These are phyloP conservation scores for Diarsia mendica DNA, from an alignment of 2,888 invertebrate species.

Conservation along the genomic window DNA sequence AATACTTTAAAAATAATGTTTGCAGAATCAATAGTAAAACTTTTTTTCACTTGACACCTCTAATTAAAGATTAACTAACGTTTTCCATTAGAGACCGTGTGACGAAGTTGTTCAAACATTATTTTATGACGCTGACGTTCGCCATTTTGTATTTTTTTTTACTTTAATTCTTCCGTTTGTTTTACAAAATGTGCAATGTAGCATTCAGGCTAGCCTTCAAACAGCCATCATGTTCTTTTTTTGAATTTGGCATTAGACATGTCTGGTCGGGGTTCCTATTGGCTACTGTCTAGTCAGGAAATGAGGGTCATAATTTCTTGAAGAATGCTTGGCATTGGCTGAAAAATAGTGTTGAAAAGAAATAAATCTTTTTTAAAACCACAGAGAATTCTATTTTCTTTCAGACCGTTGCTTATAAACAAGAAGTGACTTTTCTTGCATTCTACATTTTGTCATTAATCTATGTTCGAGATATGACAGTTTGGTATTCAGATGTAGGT, in stretches of 20 bases:
- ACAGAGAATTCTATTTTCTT: conserved; percentile 10
- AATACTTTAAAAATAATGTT: conserved; percentile 34
- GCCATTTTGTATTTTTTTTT: neutral
- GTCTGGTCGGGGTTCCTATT: conserved; percentile 11
- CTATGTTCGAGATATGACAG: conserved; percentile 38
- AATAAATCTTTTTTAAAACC: conserved; percentile 3
- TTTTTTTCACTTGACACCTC: conserved; percentile 4
- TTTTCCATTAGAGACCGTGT: conserved; percentile 23
- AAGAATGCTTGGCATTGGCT: conserved; percentile 40
- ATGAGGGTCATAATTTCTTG: conserved; percentile 36
- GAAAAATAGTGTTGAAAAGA: conserved; percentile 25
- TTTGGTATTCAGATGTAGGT: conserved; percentile 13
- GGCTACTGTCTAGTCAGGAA: conserved; percentile 43
- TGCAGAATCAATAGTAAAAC: conserved; percentile 39
- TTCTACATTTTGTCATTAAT: conserved; percentile 35
- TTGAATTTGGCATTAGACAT: conserved; percentile 27
- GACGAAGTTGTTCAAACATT: neutral
- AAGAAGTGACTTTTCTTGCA: conserved; percentile 27
- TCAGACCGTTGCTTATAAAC: conserved; percentile 7
- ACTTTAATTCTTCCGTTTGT: neutral
- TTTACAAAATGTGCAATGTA: conserved; percentile 22
- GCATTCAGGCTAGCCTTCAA: conserved; percentile 28
- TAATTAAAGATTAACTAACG: conserved; percentile 33
- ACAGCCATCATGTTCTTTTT: conserved; percentile 26
- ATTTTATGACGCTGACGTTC: neutral